A percentile compares a stretch with the other conserved stretches of the same genome.
These are phyloP conservation scores for Thalassophryne amazonica DNA, from an alignment of 2,797 vertebrate species.

Conservation along the genomic window DNA sequence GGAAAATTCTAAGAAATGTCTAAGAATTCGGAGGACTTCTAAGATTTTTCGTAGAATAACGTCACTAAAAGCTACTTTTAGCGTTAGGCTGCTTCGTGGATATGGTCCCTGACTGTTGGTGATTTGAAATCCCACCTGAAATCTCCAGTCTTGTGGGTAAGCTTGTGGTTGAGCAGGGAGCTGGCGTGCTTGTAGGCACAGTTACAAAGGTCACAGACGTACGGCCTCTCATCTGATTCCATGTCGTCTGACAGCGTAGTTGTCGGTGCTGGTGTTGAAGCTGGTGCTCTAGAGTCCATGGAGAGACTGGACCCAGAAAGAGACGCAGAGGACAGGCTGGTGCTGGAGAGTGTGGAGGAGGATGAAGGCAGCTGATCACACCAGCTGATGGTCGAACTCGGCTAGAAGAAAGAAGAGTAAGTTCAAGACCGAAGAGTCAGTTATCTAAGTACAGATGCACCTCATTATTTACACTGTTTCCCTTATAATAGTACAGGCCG, in stretches of 20 bases:
- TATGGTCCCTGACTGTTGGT: no score
- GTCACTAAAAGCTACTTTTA: no score
- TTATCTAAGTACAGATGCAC: no score
- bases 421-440: no score
- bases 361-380: constrained; percentile 71
- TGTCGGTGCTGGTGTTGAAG: not conserved
- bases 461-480: no score
- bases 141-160: constrained; percentile 81
- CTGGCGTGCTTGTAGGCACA: constrained; percentile 85
- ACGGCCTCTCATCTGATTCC: constrained; percentile 77
- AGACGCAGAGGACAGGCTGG: constrained; percentile 62
- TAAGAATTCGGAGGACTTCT: no score
- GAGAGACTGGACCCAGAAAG: constrained; percentile 67
- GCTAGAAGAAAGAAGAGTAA: constrained; percentile 36
- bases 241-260: constrained; percentile 54
- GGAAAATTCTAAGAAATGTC: no score
- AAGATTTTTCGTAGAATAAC: no score
- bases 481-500: no score
- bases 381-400: constrained; percentile 74
- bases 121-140: constrained; percentile 70
- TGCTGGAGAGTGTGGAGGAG: constrained; percentile 56
- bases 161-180: constrained; percentile 85
- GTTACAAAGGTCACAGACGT: constrained; percentile 82
- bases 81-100: no score
- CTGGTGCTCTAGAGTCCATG: constrained; percentile 56